phyloP scores from a whole-genome alignment of 1,140 invertebrate species.

The Megathymus violae region DNA sequence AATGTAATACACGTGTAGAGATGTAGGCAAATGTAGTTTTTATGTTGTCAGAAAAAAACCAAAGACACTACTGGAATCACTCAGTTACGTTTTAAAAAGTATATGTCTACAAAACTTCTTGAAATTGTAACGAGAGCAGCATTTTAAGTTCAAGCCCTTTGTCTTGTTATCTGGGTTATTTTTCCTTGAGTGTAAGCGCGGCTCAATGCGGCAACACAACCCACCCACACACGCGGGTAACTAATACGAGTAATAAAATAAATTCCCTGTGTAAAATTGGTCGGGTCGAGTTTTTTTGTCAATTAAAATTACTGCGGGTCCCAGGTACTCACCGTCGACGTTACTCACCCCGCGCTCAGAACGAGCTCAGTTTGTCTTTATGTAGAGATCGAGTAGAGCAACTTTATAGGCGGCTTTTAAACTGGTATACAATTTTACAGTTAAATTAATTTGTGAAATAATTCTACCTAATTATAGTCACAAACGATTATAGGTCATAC shows the following conservation, averaged over 20 bases:
- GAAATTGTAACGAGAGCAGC: neutral
- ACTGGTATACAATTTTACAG: too few relatives aligned
- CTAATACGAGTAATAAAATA: conserved; percentile 70
- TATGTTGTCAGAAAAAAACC: too few relatives aligned
- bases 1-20: too few relatives aligned
- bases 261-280: conserved; percentile 73
- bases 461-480: too few relatives aligned
- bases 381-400: neutral
- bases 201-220: neutral
- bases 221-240: conserved; percentile 51
- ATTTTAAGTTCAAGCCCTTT: neutral
- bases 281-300: conserved; percentile 73
- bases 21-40: too few relatives aligned
- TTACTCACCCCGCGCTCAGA: conserved; percentile 13
- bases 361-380: conserved; percentile 21
- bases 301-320: conserved; percentile 75
- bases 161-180: neutral
- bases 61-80: too few relatives aligned
- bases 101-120: too few relatives aligned
- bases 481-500: too few relatives aligned
- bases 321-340: conserved; percentile 60
- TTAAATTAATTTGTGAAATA: too few relatives aligned
- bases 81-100: too few relatives aligned
- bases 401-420: conserved; percentile 8
- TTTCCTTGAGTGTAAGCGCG: neutral